Evolutionary conservation across 1,140 invertebrate species (phyloP).

Genomic region (Zaprionus ornatus): DNA sequence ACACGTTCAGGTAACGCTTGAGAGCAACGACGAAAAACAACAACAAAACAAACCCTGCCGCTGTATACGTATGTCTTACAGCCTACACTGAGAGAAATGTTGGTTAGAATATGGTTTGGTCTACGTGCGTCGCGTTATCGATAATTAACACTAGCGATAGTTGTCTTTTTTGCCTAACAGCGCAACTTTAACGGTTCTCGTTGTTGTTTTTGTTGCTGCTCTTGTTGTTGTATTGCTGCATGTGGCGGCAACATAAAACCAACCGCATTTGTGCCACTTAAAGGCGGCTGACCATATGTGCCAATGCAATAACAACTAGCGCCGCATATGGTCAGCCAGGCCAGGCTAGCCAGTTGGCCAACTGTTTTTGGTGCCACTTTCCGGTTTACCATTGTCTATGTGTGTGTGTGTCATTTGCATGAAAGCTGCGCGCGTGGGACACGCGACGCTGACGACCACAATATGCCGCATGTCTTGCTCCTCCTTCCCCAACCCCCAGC

Average conservation of each 20-base stretch:
- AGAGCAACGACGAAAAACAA: neutral
- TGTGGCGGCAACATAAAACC: constrained; percentile 37
- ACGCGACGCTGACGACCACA: constrained; percentile 15
- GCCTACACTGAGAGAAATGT: constrained; percentile 2
- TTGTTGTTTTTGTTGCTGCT: neutral
- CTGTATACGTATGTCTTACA: too few species aligned
- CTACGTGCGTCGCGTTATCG: neutral
- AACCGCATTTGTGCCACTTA: constrained; percentile 45
- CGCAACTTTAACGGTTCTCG: neutral
- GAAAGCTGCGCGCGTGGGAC: constrained; percentile 14
- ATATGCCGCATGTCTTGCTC: neutral
- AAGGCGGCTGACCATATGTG: constrained; percentile 35
- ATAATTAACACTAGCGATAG: constrained; percentile 1
- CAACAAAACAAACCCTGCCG: neutral
- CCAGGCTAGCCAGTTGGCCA: constrained; percentile 5
- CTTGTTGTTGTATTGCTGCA: constrained; percentile 24
- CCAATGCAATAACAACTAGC: constrained; percentile 19
- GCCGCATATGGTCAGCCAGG: neutral
- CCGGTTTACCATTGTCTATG: neutral
- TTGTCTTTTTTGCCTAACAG: neutral
- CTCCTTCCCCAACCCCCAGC: neutral
- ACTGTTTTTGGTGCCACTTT: constrained; percentile 22
- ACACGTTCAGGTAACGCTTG: constrained; percentile 18
- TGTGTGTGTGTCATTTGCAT: constrained; percentile 17
- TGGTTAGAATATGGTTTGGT: neutral